Base-by-base conservation (phyloP, 2,888 invertebrate genomes). In the Homarus gammarus region DNA sequence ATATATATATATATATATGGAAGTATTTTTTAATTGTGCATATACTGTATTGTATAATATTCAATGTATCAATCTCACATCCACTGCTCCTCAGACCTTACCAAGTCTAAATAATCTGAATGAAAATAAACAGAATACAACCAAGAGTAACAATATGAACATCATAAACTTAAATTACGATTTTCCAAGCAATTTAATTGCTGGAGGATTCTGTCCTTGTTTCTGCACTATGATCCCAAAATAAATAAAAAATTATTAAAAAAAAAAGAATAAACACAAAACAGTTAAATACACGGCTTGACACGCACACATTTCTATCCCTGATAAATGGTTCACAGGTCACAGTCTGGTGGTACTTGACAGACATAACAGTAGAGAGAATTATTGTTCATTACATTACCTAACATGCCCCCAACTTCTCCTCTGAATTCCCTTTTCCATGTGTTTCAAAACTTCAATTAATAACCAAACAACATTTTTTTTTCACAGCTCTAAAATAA, bases 251-350 rank as follows among this genome's bases (percentile, higher is more conserved):
- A 49, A 49, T 12, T 15, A 22, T 18, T 6, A 64, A 27, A 27
- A 64, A n/a, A n/a, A 12, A 27, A 64, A 27, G 27, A n/a, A 6
- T n/a, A n/a, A 64, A 64, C 64, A 64, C 27, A 10, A 64, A 3
- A 27, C 18, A 18, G n/a, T 2, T 2, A n/a, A 61, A 61, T 27
- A 61, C n/a, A 27, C 22, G 3, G 56, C 22, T 56, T 64, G 64
- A 64, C 64, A 64, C 22, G 27, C 22, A 64, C 12, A 64, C 64
- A 27, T 10, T 64, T 27, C 5, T 64, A 64, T 64, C 64, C 64
- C 64, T 64, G 64, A 64, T 27, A 64, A 64, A n/a, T 64, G 64
- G 64, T 64, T 27, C 64, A 6, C n/a, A 64, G 6, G 64, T 64
- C 27, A 64, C 22, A 18, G 64, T 64, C 27, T 64, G 64, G 64